A percentile compares a stretch with the other conserved stretches of the same genome.
These are phyloP conservation scores for Piliocolobus tephrosceles DNA, from an alignment of 2,113 vertebrate species.

Conservation along the genomic window DNA sequence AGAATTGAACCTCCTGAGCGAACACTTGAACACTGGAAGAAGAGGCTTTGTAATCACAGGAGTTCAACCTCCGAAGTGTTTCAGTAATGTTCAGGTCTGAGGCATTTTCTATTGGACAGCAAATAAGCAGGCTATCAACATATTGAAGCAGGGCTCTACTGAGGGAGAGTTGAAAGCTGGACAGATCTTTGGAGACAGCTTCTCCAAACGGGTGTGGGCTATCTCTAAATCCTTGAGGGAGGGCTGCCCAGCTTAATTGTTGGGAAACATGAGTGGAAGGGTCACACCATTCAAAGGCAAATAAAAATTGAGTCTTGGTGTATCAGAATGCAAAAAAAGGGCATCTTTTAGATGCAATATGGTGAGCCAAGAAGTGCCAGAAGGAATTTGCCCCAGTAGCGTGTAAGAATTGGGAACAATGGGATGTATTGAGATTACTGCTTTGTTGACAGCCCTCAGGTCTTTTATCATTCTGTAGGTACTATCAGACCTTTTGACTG, in stretches of 20 bases:
- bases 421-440: neutral
- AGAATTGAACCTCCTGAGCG: neutral
- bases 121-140: neutral
- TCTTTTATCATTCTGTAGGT: neutral
- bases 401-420: neutral
- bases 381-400: neutral
- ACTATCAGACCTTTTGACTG: neutral
- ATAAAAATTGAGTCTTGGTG: neutral
- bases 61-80: neutral
- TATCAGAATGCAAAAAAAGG: neutral
- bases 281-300: neutral
- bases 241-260: neutral
- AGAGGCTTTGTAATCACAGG: neutral
- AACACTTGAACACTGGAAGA: neutral
- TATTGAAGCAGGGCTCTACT: neutral
- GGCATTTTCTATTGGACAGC: neutral
- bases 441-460: neutral
- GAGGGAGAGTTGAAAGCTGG: neutral
- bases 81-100: neutral
- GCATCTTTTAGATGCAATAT: neutral
- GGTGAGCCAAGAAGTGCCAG: neutral
- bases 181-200: neutral
- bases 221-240: neutral
- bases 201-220: neutral
- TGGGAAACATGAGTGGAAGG: neutral